Evolutionary conservation across 37 sponge, comb jelly and placozoan genomes (phyloP), one percentile per base, ranked within the genome.

Genomic region (Cliona cf. orientalis): DNA sequence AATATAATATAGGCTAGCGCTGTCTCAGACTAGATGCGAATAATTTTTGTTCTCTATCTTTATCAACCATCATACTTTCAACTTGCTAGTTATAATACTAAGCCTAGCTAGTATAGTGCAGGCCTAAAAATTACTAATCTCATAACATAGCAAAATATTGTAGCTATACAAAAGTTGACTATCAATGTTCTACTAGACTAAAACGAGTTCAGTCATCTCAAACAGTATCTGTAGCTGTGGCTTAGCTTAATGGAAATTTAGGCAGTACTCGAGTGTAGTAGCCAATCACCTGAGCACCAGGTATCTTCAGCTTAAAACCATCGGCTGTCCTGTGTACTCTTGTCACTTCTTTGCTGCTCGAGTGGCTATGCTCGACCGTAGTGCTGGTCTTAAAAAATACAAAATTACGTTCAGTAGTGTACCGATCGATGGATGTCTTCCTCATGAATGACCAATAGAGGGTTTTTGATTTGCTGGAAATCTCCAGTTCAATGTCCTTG

Each of bases 271-370:
- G 58, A 34, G 84, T 83, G 39, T 66, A 83, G 65, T 83, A 83
- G 26, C 84, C 84, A 83, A 83, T 74, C 3, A 73, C 33, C n/a
- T 74, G 75, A 33, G 68, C 84, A 14, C 84, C 84, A 9, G 84
- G 84, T 0, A 83, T 83, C 4, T 41, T 65, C 21, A 83, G 37
- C 75, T 46, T 73, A 66, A 83, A 2, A 11, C 84, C 84, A 38
- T 43, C 46, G 11, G 64, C 73, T 25, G 72, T 83, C 11, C 57
- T 65, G 1, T 74, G 26, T 5, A 42, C 84, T 11, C n/a, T n/a
- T 35, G 25, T 56, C 14, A 39, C 40, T 4, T 63, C 5, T 21
- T 23, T 66, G 5, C 25, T 14, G 46, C 57, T 25, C n/a, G n/a
- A n/a, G 11, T 35, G 25, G 31, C 31, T 33, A 41, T 46, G 46